phyloP scores from a whole-genome alignment of 2,888 invertebrate genomes.

The Gymnosoma rotundatum region DNA sequence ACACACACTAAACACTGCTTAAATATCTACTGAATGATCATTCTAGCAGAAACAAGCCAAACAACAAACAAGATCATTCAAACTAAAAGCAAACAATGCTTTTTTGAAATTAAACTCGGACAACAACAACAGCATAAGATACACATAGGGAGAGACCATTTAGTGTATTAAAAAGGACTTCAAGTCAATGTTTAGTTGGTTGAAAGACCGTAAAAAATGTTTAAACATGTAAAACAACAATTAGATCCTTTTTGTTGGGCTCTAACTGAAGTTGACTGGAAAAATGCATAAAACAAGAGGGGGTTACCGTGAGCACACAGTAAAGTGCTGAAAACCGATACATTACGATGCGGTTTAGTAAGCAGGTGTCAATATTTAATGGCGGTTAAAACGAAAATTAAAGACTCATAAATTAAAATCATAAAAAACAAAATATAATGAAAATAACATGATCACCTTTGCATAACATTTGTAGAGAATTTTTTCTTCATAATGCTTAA shows the following conservation, averaged over 20 bases:
- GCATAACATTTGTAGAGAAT: slow-evolving; percentile 49
- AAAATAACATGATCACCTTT: slow-evolving; percentile 64
- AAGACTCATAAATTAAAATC: slow-evolving; percentile 66
- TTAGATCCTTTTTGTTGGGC: slow-evolving; percentile 71
- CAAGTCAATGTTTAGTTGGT: slow-evolving; percentile 45
- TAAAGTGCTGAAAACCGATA: slow-evolving; percentile 66
- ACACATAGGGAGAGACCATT: neutral
- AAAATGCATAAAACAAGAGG: slow-evolving; percentile 31
- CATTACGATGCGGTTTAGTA: slow-evolving; percentile 63
- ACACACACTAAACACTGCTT: neutral
- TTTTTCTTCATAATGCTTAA: slow-evolving; percentile 5
- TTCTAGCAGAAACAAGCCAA: slow-evolving; percentile 48
- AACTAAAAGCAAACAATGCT: slow-evolving; percentile 56
- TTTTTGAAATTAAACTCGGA: slow-evolving; percentile 11
- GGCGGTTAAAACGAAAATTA: slow-evolving; percentile 58
- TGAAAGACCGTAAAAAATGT: slow-evolving; percentile 65
- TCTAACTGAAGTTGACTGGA: slow-evolving; percentile 39
- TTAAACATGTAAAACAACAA: slow-evolving; percentile 73
- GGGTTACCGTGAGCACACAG: slow-evolving; percentile 66
- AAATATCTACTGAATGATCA: slow-evolving; percentile 20
- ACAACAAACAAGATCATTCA: slow-evolving; percentile 54
- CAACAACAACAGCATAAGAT: slow-evolving; percentile 20
- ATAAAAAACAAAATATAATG: slow-evolving; percentile 34
- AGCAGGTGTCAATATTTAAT: slow-evolving; percentile 69
- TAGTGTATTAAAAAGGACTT: slow-evolving; percentile 53